These are phyloP conservation scores for Idaea aversata DNA, from an alignment of 2,888 invertebrate genomes.

Conservation along the genomic window DNA sequence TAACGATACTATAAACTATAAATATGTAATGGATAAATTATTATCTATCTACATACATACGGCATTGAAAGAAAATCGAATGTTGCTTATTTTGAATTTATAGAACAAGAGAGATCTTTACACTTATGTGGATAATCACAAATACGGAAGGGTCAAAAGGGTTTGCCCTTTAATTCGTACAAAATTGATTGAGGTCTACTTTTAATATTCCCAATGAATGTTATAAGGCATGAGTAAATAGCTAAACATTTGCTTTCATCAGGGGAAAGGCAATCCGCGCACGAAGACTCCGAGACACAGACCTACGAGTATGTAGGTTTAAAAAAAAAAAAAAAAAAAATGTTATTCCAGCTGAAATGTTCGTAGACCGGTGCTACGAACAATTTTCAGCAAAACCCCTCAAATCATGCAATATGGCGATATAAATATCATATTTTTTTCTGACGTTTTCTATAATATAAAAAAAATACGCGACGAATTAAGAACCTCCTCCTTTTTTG, in stretches of 20 bases:
- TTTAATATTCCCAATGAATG: not conserved
- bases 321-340: too few species aligned
- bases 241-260: not conserved
- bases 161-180: not conserved
- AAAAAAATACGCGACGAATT: too few species aligned
- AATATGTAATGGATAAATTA: too few species aligned
- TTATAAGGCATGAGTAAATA: not conserved
- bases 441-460: too few species aligned
- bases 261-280: not conserved
- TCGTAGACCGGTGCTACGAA: not conserved
- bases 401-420: not conserved
- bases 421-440: slow-evolving; percentile 7
- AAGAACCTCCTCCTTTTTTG: too few species aligned
- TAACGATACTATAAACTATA: not conserved
- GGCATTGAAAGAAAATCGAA: too few species aligned
- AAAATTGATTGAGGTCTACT: not conserved
- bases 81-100: too few species aligned
- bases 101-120: not conserved
- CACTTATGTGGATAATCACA: not conserved
- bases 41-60: too few species aligned
- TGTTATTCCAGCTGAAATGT: not conserved
- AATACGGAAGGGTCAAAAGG: not conserved
- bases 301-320: not conserved
- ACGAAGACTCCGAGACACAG: not conserved
- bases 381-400: not conserved